Percentiles rank a stretch among this genome's conserved stretches.
Evolutionary conservation across 2,797 vertebrate species (phyloP).

Genomic region (Bryconaethiops microstoma): DNA sequence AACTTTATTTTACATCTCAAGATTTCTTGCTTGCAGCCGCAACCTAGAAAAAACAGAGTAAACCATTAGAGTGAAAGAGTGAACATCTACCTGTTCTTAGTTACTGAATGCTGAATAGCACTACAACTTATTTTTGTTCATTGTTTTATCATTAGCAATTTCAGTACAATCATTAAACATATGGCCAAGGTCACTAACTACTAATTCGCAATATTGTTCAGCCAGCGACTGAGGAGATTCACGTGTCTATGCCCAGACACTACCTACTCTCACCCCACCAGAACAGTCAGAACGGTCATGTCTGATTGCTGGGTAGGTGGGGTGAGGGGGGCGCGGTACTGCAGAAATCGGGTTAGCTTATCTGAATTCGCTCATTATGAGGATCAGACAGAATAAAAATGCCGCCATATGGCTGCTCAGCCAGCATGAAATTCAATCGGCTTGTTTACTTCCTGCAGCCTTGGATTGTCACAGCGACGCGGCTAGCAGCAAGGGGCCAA

Average conservation of each 20-base stretch:
- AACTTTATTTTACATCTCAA: constrained; percentile 78
- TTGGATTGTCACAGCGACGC: constrained; percentile 65
- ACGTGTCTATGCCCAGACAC: not conserved
- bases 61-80: not conserved
- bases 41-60: constrained; percentile 67
- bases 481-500: constrained; percentile 15
- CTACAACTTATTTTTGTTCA: too few species aligned
- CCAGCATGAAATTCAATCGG: constrained; percentile 77
- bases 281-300: not conserved
- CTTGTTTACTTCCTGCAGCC: constrained; percentile 76
- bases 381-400: constrained; percentile 73
- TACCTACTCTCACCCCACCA: not conserved
- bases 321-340: not conserved
- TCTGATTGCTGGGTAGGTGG: not conserved
- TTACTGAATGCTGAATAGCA: not conserved
- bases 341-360: constrained; percentile 66
- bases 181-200: not conserved
- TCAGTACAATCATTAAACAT: not conserved
- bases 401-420: constrained; percentile 72
- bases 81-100: not conserved
- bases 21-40: constrained; percentile 80
- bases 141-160: not conserved
- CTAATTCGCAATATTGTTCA: not conserved
- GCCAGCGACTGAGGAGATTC: not conserved
- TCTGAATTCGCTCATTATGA: constrained; percentile 78